Evolutionary conservation across 2,888 invertebrate genomes (phyloP), one percentile per base, ranked within the genome.

Genomic region (Hydriomena furcata): DNA sequence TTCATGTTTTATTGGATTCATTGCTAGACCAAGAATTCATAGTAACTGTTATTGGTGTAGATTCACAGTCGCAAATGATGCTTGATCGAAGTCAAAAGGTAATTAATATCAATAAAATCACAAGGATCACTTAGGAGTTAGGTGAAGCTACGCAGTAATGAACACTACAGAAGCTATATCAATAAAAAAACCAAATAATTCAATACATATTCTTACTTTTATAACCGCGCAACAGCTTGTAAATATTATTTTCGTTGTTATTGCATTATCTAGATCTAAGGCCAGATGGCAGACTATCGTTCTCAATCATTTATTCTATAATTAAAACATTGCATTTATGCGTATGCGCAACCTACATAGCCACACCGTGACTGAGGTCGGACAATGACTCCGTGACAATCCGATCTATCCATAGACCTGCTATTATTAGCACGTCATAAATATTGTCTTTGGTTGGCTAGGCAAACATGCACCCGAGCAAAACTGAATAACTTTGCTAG

Each of bases 251-350:
- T 17, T 43, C 38, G 38, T 52, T 53, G 53, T 34, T 36, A 40
- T 61, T 56, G 54, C 52, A 46, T 41, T 56, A 54, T 56, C 49
- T 51, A 55, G 52, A 55, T 42, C 47, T 59, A 58, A 59, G 57
- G 61, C 59, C 57, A 61, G 59, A 61, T 61, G 61, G 59, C 59
- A 58, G 42, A 44, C 57, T 48, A 58, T 57, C 52, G 59, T 46
- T 52, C 58, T 61, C 56, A 58, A 58, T 59, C 55, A 57, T 57
- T 50, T 52, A 49, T 59, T 61, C 61, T 61, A 61, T 61, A 61
- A 59, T 59, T 61, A 59, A 55, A 51, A 45, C 57, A 46, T 30
- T 55, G 59, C 59, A 57, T 59, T 57, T 58, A 61, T 59, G 59
- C 44, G 52, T 52, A 34, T 52, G 52, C 59, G 53, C 55, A 57